Percentiles rank a stretch among this genome's conserved stretches.
phyloP scores from a whole-genome alignment of 2,797 vertebrate species.

The Pseudotriccus pelzelni region DNA sequence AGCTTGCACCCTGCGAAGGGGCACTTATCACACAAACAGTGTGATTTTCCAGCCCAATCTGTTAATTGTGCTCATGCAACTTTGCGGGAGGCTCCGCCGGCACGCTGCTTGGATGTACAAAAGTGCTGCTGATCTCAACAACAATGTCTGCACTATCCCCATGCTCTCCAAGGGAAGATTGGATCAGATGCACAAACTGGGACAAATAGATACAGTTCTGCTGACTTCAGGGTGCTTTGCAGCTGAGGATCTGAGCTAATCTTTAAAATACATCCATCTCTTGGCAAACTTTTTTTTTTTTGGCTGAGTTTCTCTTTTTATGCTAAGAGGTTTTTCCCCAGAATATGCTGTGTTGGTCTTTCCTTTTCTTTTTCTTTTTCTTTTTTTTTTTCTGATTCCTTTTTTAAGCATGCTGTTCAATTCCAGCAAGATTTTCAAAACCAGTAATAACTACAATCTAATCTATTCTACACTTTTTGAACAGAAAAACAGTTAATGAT shows the following conservation, averaged over 20 bases:
- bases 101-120: neutral
- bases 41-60: slow-evolving; percentile 49
- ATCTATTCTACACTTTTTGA: neutral
- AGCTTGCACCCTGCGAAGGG: slow-evolving; percentile 27
- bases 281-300: neutral
- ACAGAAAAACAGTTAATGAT: neutral
- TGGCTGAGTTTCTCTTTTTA: neutral
- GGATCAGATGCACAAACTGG: neutral
- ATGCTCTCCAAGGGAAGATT: neutral
- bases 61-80: slow-evolving; percentile 39
- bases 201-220: slow-evolving; percentile 36
- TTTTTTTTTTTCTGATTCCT: neutral
- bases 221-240: slow-evolving; percentile 24
- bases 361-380: neutral
- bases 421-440: slow-evolving; percentile 7
- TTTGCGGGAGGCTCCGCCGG: neutral
- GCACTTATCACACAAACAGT: slow-evolving; percentile 41
- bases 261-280: neutral
- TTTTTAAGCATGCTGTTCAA: neutral
- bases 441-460: neutral
- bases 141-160: neutral
- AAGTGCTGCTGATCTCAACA: slow-evolving; percentile 20
- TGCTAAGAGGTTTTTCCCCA: neutral
- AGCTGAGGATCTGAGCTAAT: neutral
- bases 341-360: neutral